phyloP scores from a whole-genome alignment of 1,140 invertebrate species.

The Leptinotarsa defecta region DNA sequence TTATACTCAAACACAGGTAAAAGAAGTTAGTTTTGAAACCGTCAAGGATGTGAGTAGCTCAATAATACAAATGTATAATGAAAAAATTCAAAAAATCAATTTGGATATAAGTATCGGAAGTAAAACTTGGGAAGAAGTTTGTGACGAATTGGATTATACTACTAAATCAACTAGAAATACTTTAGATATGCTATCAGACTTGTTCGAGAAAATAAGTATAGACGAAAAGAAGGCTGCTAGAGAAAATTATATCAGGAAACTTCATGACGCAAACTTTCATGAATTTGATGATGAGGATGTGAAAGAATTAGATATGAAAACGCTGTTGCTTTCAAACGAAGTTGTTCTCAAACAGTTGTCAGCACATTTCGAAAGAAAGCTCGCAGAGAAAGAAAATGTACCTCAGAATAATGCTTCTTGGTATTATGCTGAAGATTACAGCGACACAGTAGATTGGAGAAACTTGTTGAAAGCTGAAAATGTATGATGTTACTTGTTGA shows the following conservation, averaged over 20 bases:
- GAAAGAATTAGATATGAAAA: background rate
- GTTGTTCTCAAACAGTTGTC: constrained; percentile 1
- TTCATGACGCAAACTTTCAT: background rate
- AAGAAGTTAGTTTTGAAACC: background rate
- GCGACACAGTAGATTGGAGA: background rate
- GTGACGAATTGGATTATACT: background rate
- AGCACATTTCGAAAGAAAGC: background rate
- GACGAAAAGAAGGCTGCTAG: background rate
- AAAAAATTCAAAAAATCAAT: background rate
- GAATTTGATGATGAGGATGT: constrained; percentile 7
- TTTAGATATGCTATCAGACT: background rate
- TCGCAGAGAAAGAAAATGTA: background rate
- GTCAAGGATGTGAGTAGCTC: background rate
- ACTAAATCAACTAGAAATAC: background rate
- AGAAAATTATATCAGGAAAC: background rate
- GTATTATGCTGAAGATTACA: background rate
- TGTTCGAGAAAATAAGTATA: constrained; percentile 4
- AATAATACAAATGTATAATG: background rate
- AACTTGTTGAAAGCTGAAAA: constrained; percentile 2
- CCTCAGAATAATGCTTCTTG: background rate
- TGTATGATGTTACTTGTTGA: no score
- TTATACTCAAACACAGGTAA: background rate
- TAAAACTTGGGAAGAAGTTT: background rate
- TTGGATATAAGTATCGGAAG: background rate
- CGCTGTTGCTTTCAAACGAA: background rate